A percentile compares a stretch with the other conserved stretches of the same genome.
Conservation (phyloP, 2,888 invertebrate genomes). For the Ditula angustiorana region DNA sequence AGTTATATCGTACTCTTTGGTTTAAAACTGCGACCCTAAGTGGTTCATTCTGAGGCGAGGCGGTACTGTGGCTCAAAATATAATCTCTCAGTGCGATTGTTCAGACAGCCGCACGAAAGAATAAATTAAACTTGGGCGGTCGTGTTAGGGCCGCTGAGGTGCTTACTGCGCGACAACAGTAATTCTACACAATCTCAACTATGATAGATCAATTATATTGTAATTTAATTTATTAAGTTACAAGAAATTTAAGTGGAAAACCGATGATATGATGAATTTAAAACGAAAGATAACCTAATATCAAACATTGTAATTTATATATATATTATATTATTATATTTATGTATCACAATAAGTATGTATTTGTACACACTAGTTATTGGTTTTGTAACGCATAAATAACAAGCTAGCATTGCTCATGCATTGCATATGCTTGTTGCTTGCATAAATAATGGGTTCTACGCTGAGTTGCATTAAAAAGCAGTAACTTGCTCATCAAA, state of each 20-base stretch:
- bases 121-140: too few species aligned
- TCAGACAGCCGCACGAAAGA: too few species aligned
- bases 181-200: neutral
- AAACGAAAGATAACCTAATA: neutral
- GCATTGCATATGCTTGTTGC: too few species aligned
- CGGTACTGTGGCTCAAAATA: too few species aligned
- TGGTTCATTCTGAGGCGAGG: neutral
- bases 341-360: neutral
- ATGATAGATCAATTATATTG: neutral
- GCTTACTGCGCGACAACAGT: neutral
- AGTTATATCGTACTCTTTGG: too few species aligned
- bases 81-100: too few species aligned
- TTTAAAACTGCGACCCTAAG: too few species aligned
- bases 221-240: neutral
- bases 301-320: neutral
- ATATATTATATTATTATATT: neutral
- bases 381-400: neutral
- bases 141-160: too few species aligned
- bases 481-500: neutral
- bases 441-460: conserved; percentile 17
- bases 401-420: conserved; percentile 6
- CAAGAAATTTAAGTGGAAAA: neutral
- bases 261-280: neutral
- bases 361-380: neutral
- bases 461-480: conserved; percentile 29